Evolutionary conservation across 1,140 invertebrate genomes (phyloP), one percentile per base, ranked within the genome.

Genomic region (Bicyclus anynana): DNA sequence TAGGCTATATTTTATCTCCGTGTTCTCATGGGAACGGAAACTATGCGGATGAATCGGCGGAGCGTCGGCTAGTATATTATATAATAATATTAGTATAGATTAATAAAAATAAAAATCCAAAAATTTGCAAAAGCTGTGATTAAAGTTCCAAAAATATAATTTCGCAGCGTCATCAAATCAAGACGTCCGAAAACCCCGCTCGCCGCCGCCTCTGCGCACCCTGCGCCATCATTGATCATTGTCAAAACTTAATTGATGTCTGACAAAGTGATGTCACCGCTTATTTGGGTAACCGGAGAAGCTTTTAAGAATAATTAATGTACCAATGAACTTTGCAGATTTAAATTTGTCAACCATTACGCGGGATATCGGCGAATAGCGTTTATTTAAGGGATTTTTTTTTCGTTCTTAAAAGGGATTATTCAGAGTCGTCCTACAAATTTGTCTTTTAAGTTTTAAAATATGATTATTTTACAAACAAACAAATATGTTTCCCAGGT

Each of bases 231-330:
- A 65, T 84, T 77, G 77, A 87, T 84, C 84, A 79, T 81, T 79
- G 80, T 84, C 77, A 84, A 74, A 80, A 68, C 55, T 65, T 84
- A 85, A 85, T 84, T 85, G 77, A 81, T 83, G 80, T 78, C 77
- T 83, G 82, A 87, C 81, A 82, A 84, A 82, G 76, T 77, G 79
- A 81, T 69, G 72, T 80, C 77, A 81, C 66, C 75, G 74, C 71
- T 65, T 55, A 73, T 53, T 69, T 65, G 70, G 64, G 72, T 74
- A 78, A 79, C 72, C 72, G 62, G 73, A 73, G 70, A 80, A 75
- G 73, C 80, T 86, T 84, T 84, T 84, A 82, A 80, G 67, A 80
- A 84, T 82, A 83, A 83, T 82, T 79, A 85, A 80, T 77, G 79
- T 72, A 63, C 61, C 62, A 64, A 73, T 62, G 53, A 65, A 71